Evolutionary conservation across 2,888 invertebrate genomes (phyloP), one percentile per base, ranked within the genome.

Genomic region (Eupithecia exiguata): DNA sequence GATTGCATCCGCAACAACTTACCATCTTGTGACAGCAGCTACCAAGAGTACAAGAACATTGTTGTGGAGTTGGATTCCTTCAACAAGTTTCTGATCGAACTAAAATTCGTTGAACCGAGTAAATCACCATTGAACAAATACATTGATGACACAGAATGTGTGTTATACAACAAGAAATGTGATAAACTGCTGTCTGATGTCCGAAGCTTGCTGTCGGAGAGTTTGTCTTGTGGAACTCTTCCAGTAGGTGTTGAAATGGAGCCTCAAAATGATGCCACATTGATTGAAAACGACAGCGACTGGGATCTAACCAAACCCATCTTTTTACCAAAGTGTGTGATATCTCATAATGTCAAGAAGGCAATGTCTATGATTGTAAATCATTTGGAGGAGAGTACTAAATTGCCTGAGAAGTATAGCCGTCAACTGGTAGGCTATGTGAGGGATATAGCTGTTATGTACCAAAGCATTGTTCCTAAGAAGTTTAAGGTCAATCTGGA

Each of bases 141-240:
- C 72, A 90, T 94, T 10, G 88, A 91, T 81, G 88, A 94, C 40
- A 91, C 92, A 2, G 92, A 94, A 83, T 90, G 90, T 82, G 89
- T 94, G 0, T 80, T 94, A 30, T 94, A 94, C 71, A 89, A 93
- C 71, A 94, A 94, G 70, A 94, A 93, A 81, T 94, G 93, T 87
- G 90, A 92, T 77, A 94, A 92, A 79, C 78, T 95, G 7, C 81
- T 95, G 0, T 87, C 86, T 1, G 92, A 92, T 83, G 87, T 93
- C 4, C 88, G 93, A 43, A 84, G 77, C 18, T 78, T 94, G 53
- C 81, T 94, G 0, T 87, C 87, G 16, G 87, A 92, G 61, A 93
- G 93, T 80, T 79, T 95, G 9, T 89, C 92, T 1, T 87, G 87
- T 78, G 90, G 90, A 1, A 92, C 88, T 21, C 80, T 90, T 40